Evolutionary conservation across 2,113 vertebrate species (phyloP), one percentile per base, ranked within the genome.

Genomic region (Camarhynchus parvulus): DNA sequence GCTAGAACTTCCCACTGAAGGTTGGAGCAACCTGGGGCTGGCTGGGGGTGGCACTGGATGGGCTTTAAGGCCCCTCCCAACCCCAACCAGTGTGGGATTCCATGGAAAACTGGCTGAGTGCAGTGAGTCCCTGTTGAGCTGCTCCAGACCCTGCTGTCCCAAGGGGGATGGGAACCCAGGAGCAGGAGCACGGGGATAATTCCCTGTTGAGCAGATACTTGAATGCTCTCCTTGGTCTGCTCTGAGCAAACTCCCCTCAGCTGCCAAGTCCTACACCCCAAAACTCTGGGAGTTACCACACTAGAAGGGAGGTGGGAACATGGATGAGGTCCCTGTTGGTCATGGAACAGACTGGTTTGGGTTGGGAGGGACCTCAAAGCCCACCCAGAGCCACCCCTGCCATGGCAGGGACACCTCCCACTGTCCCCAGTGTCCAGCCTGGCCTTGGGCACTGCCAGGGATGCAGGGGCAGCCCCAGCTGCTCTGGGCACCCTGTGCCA

Each of bases 361-460:
- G 3, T 5, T 16, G 27, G 35, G 3, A 73, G 12, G 15, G 61
- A 59, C 18, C 44, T 2, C 0, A 44, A 0, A 81, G 0, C 22
- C 47, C 67, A 8, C 1, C 39, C 56, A 52, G 21, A 7, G 13
- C 56, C 67, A 5, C 5, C 47, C 37, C 33, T 5, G 56, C 47
- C 58, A 5, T 9, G 47, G 46, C 55, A 62, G 56, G 67, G 56
- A 53, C 84, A 20, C 47, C 56, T 87, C 1, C 74, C 55, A 28
- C 22, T 61, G n/a, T 4, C 35, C 69, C 83, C 55, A 27, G 1
- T 22, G 58, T 8, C 85, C 76, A 80, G 0, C 35, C 86, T 50
- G 67, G 67, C 67, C 75, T 64, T 2, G 85, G 76, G 3, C 86
- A 73, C 76, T 88, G 35, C 67, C 76, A 88, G 86, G 86, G 86